Conservation (phyloP, 2,888 invertebrate genomes). For the Tinea pellionella region DNA sequence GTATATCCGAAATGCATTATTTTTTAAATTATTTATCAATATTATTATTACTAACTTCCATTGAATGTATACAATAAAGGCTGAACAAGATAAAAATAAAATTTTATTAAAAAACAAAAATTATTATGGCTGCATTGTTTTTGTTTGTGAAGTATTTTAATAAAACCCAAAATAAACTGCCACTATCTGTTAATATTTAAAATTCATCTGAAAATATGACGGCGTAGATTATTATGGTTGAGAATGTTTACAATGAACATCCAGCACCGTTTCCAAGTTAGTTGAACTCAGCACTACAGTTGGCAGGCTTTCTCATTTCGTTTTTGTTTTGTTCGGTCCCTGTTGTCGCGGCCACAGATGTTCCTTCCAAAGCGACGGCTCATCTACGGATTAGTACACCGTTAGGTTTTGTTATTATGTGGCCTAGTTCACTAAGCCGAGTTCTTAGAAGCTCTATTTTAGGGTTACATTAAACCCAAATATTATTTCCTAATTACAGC, state of each 20-base stretch:
- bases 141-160: background rate
- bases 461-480: background rate
- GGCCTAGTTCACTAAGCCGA: constrained; percentile 38
- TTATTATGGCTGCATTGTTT: background rate
- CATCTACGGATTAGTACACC: constrained; percentile 61
- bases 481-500: background rate
- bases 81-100: constrained; percentile 19
- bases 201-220: constrained; percentile 3
- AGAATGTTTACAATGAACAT: constrained; percentile 1
- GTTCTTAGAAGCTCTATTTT: background rate
- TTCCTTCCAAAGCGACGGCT: constrained; percentile 48
- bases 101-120: background rate
- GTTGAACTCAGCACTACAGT: constrained; percentile 11
- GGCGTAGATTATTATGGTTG: constrained; percentile 3
- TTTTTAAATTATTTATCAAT: too few relatives aligned
- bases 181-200: constrained; percentile 7
- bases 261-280: background rate
- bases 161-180: background rate
- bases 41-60: constrained; percentile 35
- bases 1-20: too few relatives aligned
- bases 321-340: constrained; percentile 52
- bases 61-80: constrained; percentile 35
- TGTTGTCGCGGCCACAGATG: constrained; percentile 54
- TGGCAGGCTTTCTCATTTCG: constrained; percentile 55
- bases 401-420: constrained; percentile 54